Conservation (phyloP, 2,113 vertebrate species). For the Oenanthe oenanthe region DNA sequence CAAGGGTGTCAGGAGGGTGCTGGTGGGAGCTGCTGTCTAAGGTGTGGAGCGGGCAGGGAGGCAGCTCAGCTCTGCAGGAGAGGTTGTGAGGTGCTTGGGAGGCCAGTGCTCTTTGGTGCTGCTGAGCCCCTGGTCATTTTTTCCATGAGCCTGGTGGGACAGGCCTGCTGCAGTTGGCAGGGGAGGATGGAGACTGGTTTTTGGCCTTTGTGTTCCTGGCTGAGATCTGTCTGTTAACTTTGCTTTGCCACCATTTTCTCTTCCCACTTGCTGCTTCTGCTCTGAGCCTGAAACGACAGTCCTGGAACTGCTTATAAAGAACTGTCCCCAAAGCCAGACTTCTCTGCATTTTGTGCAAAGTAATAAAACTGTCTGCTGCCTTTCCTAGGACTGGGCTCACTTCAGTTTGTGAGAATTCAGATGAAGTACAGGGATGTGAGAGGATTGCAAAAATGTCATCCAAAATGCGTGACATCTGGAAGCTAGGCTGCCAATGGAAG, state of each 20-base stretch:
- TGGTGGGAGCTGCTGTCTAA: background rate
- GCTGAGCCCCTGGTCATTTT: background rate
- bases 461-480: background rate
- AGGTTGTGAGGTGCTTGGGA: background rate
- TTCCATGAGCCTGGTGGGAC: background rate
- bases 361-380: background rate
- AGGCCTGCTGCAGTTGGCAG: background rate
- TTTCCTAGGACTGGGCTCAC: background rate
- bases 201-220: background rate
- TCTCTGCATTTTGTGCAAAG: background rate
- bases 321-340: background rate
- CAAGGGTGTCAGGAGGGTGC: background rate
- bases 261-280: background rate
- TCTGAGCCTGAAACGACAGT: background rate
- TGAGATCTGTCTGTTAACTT: fast-evolving
- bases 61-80: background rate
- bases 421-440: background rate
- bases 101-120: background rate
- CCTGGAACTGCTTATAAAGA: background rate
- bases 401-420: background rate
- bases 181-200: background rate
- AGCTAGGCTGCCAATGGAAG: background rate
- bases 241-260: background rate
- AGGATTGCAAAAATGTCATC: background rate
- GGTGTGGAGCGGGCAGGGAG: background rate